Conservation (phyloP, 2,888 invertebrate genomes). For the Drosophila nigricruria region DNA sequence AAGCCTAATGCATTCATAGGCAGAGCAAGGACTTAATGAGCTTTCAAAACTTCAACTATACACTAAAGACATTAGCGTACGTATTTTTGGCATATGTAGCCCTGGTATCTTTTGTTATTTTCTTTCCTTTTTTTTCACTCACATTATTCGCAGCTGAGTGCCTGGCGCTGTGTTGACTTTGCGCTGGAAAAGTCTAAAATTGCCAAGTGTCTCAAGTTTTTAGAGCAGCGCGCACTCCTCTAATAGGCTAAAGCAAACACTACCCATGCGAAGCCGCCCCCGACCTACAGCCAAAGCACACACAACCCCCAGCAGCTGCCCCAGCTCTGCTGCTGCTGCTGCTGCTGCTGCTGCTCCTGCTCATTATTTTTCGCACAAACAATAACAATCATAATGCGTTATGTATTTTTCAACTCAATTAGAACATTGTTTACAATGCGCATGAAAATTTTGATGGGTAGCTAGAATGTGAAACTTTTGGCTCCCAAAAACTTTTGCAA, state of each 20-base stretch:
- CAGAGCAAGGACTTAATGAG: background rate
- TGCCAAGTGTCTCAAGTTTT: conserved; percentile 61
- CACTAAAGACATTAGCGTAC: conserved; percentile 5
- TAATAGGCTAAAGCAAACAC: conserved; percentile 63
- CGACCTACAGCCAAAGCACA: conserved; percentile 4
- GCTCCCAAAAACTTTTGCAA: conserved; percentile 51
- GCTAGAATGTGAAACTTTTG: conserved; percentile 46
- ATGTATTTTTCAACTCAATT: conserved; percentile 80
- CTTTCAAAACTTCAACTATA: conserved; percentile 1
- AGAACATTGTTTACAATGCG: conserved; percentile 76
- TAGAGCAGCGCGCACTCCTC: conserved; percentile 41
- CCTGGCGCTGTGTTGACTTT: conserved; percentile 50
- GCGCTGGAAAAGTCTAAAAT: conserved; percentile 46
- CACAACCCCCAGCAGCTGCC: background rate
- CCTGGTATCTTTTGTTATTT: conserved; percentile 20
- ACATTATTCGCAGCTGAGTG: conserved; percentile 21
- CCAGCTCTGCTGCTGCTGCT: background rate
- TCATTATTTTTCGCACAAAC: conserved; percentile 72
- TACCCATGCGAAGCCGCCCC: conserved; percentile 19
- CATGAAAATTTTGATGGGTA: conserved; percentile 64
- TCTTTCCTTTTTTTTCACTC: background rate
- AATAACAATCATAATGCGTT: conserved; percentile 75
- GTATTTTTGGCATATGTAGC: conserved; percentile 17
- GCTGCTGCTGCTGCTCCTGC: conserved; percentile 1
- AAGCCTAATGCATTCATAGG: background rate